Base-by-base conservation (phyloP, 1,140 invertebrate genomes). In the Pantala flavescens region DNA sequence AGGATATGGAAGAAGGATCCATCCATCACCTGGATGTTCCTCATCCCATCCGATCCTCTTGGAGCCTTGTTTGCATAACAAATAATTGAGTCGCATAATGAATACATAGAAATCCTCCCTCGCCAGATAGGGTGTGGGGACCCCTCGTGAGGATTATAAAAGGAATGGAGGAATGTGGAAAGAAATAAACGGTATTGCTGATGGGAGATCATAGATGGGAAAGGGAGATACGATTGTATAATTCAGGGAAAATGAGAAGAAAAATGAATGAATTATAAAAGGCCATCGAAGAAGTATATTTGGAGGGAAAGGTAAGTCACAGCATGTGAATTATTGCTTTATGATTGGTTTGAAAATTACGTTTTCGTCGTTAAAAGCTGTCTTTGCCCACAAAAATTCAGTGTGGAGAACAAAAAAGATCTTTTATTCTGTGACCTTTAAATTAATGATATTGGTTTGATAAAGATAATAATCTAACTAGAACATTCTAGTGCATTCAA, bases 81-180 rank as follows among this genome's bases (percentile, higher is more conserved):
- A 72, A 28, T 72, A 72, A 72, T 72, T 72, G 71, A 72, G 42
- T n/a, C 71, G 28, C 71, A 72, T 72, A 72, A 72, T 72, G 71
- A 72, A 72, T 72, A 72, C 24, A 63, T 63, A 63, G 49, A 63
- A 63, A 63, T 21, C 49, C 49, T 63, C 49, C 49, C 49, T 63
- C 49, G n/a, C 49, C 49, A 63, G 49, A 63, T 63, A 24, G 71
- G 71, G 71, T 21, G 71, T 72, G 71, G 24, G n/a, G n/a, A 24
- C 24, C 71, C 71, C 71, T 42, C 28, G 23, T 28, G 42, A 24
- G 49, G 49, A 63, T 63, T 63, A 63, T 7, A 19, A 19, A 19
- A 7, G n/a, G n/a, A 63, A 63, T 63, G 49, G n/a, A 63, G 12
- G 49, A 63, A 63, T 63, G 12, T 16, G 49, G 49, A 9, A 36